Base-by-base conservation (phyloP, 2,113 vertebrate species). In the Etia nguti region DNA sequence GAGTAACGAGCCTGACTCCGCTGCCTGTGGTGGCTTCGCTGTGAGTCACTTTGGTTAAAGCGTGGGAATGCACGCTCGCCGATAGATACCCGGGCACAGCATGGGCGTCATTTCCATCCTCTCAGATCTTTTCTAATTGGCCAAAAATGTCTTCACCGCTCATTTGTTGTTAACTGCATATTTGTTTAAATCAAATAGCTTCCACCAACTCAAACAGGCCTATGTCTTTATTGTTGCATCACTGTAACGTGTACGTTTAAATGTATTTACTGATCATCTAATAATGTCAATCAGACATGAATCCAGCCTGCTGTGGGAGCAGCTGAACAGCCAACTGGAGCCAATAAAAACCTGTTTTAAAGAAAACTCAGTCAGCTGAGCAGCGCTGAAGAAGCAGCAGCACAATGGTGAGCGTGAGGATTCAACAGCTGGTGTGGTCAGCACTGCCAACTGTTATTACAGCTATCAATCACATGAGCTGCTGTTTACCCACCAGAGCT, bases 41-140 rank as follows among this genome's bases (percentile, higher is more conserved):
- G 70, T 8, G 26, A 48, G 43, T 11, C 16, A 8, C 43, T 20
- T 10, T 3, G 16, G 70, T 50, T 50, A 50, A 50, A 48, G 9
- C 2, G 15, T 20, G 70, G 43, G 70, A 50, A 31, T 4, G 8
- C 13, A 2, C 2, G 6, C 34, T 73, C 38, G 22, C 70, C 20
- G 10, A 50, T 12, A 29, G 16, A 29, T 0, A 29, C 24, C 70
- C 11, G 43, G 24, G 43, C 46, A 6, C 6, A 20, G 41, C 5
- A 1, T 0, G 15, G 43, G 70, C 10, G 4, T 77, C 4, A 1
- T 50, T 31, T 20, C n/a, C n/a, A 77, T 77, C 24, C 9, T 0
- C 46, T 75, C 15, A 48, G 43, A 12, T 29, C 1, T 1, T 48
- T 26, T 11, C 68, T 46, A 26, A 26, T 29, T 29, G 43, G 41